Evolutionary conservation across 2,797 vertebrate genomes (phyloP), one percentile per base, ranked within the genome.

Genomic region (Vespertilio murinus): DNA sequence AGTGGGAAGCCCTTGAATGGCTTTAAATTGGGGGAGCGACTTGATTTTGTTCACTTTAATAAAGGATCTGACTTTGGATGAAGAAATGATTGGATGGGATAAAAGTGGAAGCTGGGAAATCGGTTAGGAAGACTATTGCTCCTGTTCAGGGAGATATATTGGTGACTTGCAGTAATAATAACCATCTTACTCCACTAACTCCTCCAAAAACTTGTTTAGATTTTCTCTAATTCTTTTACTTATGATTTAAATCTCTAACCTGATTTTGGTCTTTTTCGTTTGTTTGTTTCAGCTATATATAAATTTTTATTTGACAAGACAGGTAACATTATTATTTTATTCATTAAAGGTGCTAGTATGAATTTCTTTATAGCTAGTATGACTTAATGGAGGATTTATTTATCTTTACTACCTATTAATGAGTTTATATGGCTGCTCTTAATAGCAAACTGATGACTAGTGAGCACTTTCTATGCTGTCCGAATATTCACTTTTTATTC

Each of bases 31-130:
- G 35, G 25, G 13, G 12, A 70, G 9, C 61, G 28, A 70, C 28
- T 95, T 94, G 22, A 88, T 90, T 93, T 90, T 95, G 54, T 90
- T 88, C 83, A 56, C 49, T 40, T 77, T 90, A 87, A 38, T 81
- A 81, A 82, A 85, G 77, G 47, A 23, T 87, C 45, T 90, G 52
- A 59, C 28, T 91, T 23, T 88, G 18, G 38, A 54, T 90, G 69
- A 71, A 77, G 59, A 93, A 45, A 13, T 84, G 54, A 49, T 85
- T 86, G 16, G 16, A 33, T 70, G 5, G 59, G 23, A 40, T 82
- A 82, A 56, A 88, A 77, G 42, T 67, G 4, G 74, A 78, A 90
- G 38, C 81, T 88, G 78, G 80, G 61, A 91, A 78, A 79, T 86
- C 40, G 78, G 17, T 84, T 86, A 49, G 83, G 77, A 28, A 85